Evolutionary conservation across 1,140 invertebrate genomes (phyloP).

Genomic region (Cyrtorhinus lividipennis): DNA sequence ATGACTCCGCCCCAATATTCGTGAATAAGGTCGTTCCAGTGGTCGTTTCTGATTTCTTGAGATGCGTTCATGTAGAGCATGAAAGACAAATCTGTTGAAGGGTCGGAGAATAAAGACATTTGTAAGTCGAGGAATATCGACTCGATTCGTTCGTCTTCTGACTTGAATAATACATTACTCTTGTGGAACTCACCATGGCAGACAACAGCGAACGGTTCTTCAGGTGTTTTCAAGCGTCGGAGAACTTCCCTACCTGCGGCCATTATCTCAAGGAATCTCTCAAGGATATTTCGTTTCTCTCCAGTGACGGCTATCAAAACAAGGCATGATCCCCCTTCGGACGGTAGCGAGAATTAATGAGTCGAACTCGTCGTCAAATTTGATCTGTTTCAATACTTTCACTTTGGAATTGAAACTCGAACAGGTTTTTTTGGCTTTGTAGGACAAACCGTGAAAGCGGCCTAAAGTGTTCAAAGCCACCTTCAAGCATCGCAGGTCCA

Average conservation of each 20-base stretch:
- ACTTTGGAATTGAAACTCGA: constrained; percentile 27
- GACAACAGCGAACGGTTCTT: constrained; percentile 32
- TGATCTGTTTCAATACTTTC: constrained; percentile 20
- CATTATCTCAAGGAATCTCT: too few species aligned
- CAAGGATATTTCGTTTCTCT: too few species aligned
- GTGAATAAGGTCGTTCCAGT: constrained; percentile 27
- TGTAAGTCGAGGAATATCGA: constrained; percentile 33
- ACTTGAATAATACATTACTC: constrained; percentile 38
- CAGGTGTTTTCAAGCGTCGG: neutral
- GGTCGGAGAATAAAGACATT: constrained; percentile 28
- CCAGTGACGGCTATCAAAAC: too few species aligned
- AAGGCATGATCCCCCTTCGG: constrained; percentile 14
- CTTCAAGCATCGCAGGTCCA: constrained; percentile 26
- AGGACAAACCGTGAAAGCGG: constrained; percentile 31
- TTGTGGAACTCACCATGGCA: constrained; percentile 41
- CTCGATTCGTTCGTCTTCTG: constrained; percentile 21
- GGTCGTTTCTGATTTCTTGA: constrained; percentile 18
- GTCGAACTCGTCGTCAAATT: neutral
- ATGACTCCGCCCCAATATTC: constrained; percentile 27
- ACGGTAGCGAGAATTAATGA: neutral
- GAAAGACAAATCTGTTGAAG: constrained; percentile 31
- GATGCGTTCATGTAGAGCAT: constrained; percentile 30
- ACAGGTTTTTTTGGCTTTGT: constrained; percentile 24
- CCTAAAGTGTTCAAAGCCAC: constrained; percentile 29
- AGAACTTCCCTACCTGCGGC: constrained; percentile 1